Conservation (phyloP, 2,113 vertebrate species). For the Xyliphius kryptos region DNA sequence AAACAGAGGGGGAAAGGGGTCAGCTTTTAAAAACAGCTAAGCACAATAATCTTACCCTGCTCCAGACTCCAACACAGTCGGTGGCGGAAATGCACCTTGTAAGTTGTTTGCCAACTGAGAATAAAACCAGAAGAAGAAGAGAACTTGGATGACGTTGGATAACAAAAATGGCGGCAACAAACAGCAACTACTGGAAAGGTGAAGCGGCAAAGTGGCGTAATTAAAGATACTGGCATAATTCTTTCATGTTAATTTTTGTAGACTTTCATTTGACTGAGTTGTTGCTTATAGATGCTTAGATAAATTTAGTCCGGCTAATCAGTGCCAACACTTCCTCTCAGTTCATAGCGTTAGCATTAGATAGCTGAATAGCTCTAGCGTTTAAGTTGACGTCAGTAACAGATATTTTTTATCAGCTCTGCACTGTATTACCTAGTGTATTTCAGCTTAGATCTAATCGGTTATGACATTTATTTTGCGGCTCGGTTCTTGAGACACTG, state of each 20-base stretch:
- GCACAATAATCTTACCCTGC: no score
- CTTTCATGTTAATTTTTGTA: not conserved
- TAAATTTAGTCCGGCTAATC: not conserved
- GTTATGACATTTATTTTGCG: no score
- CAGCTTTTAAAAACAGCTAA: no score
- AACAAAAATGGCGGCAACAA: slow-evolving; percentile 94
- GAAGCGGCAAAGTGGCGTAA: slow-evolving; percentile 45
- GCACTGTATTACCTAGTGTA: no score
- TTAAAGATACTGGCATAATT: not conserved
- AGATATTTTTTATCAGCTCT: no score
- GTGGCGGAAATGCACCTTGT: no score
- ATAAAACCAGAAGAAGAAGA: no score
- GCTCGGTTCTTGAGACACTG: no score
- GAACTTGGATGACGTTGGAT: slow-evolving; percentile 81
- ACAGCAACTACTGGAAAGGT: slow-evolving; percentile 97
- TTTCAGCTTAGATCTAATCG: no score
- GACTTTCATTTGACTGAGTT: not conserved
- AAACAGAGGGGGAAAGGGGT: slow-evolving; percentile 62
- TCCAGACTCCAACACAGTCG: no score
- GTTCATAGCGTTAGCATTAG: slow-evolving; percentile 25
- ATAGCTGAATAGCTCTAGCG: not conserved
- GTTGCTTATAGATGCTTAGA: no score
- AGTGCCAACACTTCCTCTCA: not conserved
- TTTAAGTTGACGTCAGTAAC: slow-evolving; percentile 21
- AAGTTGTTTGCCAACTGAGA: no score